A percentile compares a stretch with the other conserved stretches of the same genome.
These are phyloP conservation scores for Drosophila eugracilis DNA, from an alignment of 1,140 invertebrate genomes.

Conservation along the genomic window DNA sequence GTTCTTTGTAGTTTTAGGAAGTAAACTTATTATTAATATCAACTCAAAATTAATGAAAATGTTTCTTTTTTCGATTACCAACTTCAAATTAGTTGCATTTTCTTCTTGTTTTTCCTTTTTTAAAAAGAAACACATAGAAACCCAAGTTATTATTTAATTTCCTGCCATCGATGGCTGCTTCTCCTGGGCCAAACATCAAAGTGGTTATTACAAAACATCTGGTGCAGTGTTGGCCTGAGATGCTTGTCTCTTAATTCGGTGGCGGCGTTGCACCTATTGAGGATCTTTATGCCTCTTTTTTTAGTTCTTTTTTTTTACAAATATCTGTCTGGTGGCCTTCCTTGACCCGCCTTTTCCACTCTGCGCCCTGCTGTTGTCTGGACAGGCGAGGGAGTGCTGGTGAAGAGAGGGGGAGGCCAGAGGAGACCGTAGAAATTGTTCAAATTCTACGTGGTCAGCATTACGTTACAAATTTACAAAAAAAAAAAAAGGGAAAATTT, in stretches of 20 bases:
- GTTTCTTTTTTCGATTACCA: too few species aligned
- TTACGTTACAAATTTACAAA: constrained; percentile 80
- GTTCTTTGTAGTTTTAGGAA: too few species aligned
- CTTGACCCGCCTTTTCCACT: constrained; percentile 29
- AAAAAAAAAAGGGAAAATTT: constrained; percentile 56
- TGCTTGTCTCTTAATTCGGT: constrained; percentile 13
- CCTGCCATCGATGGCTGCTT: constrained; percentile 19
- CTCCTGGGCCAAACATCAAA: constrained; percentile 31
- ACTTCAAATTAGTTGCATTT: constrained; percentile 11
- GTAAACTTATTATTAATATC: too few species aligned
- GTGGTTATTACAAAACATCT: constrained; percentile 68
- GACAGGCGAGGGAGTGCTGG: constrained; percentile 21
- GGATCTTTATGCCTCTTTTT: constrained; percentile 54
- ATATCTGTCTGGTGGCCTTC: constrained; percentile 44
- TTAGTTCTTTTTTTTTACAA: too few species aligned
- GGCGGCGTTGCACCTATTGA: constrained; percentile 63
- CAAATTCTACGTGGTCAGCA: constrained; percentile 82
- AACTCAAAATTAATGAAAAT: too few species aligned
- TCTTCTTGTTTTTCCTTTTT: neutral
- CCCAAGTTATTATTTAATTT: constrained; percentile 38
- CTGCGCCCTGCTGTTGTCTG: constrained; percentile 57
- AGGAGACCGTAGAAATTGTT: constrained; percentile 67
- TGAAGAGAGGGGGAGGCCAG: constrained; percentile 4
- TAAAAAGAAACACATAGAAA: neutral
- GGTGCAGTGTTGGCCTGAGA: constrained; percentile 42